Conservation (phyloP, 2,113 vertebrate species). For the Panthera tigris region DNA sequence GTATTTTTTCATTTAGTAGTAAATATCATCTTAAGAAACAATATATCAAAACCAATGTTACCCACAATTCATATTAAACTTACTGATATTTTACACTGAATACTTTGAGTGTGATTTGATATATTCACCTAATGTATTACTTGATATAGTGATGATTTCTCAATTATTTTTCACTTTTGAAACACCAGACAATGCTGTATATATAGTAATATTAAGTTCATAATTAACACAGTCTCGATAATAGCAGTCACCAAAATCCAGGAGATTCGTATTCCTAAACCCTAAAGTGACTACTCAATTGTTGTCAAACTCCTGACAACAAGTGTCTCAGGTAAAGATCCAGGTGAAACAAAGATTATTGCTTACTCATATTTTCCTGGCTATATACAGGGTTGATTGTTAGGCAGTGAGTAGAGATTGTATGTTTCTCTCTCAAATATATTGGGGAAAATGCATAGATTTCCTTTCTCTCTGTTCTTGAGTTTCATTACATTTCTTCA, state of each 20-base stretch:
- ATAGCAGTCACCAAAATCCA: constrained; percentile 40
- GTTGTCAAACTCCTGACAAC: constrained; percentile 44
- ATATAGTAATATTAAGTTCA: constrained; percentile 10
- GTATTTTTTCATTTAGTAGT: background rate
- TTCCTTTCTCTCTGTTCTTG: constrained; percentile 45
- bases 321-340: constrained; percentile 23
- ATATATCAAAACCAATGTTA: constrained; percentile 2
- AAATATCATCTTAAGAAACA: constrained; percentile 5
- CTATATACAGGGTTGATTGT: background rate
- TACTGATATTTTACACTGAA: constrained; percentile 48
- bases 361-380: constrained; percentile 33
- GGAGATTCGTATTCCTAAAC: constrained; percentile 24
- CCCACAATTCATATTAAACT: background rate
- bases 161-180: constrained; percentile 20
- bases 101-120: background rate
- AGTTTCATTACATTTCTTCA: constrained; percentile 60
- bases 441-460: constrained; percentile 7
- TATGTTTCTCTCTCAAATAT: constrained; percentile 36
- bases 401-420: constrained; percentile 1
- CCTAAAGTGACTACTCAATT: background rate
- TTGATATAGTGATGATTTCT: background rate
- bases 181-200: background rate
- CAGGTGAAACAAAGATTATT: constrained; percentile 43
- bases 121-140: background rate
- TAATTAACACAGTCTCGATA: background rate